phyloP scores from a whole-genome alignment of 2,113 vertebrate genomes.

The Mus musculus region GRCm39 chr4:148807001-148807500 shows the following conservation, averaged over 20 bases:
- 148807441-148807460: too few relatives aligned
- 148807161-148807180: not conserved
- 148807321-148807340: not conserved
- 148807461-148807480: not conserved
- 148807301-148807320: not conserved
- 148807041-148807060: not conserved
- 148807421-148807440: not conserved
- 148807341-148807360: fast-evolving
- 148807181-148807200: not conserved
- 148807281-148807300: not conserved
- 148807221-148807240: not conserved
- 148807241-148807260: not conserved
- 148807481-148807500: not conserved
- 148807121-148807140: not conserved
- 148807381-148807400: not conserved
- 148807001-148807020: not conserved
- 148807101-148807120: not conserved
- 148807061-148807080: not conserved
- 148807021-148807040: not conserved
- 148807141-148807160: not conserved
- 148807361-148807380: not conserved
- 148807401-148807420: not conserved
- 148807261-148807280: not conserved
- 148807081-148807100: not conserved
- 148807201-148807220: not conserved